phyloP scores from a whole-genome alignment of 2,888 invertebrate species.

The Cantharis flavilabris region DNA sequence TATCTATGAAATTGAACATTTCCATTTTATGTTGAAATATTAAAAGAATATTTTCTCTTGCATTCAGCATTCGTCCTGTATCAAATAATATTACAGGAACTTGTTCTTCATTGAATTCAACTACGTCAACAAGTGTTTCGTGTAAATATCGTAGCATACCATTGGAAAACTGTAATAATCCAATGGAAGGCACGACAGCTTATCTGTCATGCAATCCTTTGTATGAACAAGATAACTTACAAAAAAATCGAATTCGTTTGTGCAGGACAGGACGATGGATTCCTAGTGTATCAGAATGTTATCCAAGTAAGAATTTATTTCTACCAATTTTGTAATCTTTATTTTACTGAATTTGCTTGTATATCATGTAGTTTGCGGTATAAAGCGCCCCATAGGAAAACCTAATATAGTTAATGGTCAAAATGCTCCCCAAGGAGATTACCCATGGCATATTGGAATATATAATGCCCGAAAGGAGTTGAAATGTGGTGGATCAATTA shows the following conservation, averaged over 20 bases:
- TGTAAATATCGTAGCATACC: not conserved
- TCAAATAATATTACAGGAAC: not conserved
- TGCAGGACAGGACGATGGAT: not conserved
- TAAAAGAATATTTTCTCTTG: too few species aligned
- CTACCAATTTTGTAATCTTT: too few species aligned
- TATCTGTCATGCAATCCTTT: not conserved
- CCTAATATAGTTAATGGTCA: not conserved
- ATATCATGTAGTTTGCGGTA: not conserved
- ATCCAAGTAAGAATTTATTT: not conserved
- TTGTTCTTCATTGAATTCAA: not conserved
- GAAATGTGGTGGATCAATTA: not conserved
- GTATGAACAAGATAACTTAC: not conserved
- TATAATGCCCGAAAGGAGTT: not conserved
- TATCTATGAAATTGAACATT: too few species aligned
- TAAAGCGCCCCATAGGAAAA: not conserved
- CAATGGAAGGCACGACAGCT: not conserved
- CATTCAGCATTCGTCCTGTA: too few species aligned
- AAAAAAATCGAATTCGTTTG: not conserved
- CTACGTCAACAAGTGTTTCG: not conserved
- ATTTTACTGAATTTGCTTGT: not conserved
- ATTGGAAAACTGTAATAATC: not conserved
- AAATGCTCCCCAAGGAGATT: not conserved
- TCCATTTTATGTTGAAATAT: too few species aligned
- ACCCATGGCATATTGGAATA: not conserved
- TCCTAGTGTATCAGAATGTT: not conserved